phyloP scores from a whole-genome alignment of 2,113 vertebrate species.

The Burhinus bistriatus region DNA sequence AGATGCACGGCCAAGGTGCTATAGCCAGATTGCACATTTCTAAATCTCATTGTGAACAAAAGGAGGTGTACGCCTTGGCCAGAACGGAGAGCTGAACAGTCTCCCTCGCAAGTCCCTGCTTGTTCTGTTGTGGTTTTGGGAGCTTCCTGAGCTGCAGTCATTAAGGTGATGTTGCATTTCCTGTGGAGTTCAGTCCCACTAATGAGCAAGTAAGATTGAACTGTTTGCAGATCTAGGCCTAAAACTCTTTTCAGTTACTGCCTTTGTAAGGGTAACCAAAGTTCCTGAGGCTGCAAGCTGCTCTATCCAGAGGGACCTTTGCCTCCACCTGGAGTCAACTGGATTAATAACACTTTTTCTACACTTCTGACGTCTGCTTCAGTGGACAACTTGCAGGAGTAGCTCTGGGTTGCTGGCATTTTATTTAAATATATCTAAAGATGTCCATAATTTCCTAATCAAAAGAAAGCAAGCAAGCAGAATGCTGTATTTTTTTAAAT shows the following conservation, averaged over 20 bases:
- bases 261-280: not conserved
- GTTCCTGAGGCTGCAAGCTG: not conserved
- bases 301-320: not conserved
- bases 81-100: not conserved
- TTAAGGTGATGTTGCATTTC: not conserved
- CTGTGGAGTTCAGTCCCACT: not conserved
- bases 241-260: not conserved
- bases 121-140: not conserved
- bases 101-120: not conserved
- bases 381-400: not conserved
- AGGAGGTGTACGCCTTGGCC: not conserved
- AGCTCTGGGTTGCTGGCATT: not conserved
- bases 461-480: not conserved
- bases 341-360: not conserved
- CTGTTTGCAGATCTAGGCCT: not conserved
- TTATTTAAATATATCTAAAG: not conserved
- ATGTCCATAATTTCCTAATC: not conserved
- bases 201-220: not conserved
- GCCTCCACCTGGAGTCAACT: slow-evolving; percentile 19
- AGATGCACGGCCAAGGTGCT: not conserved
- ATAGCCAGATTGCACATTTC: not conserved
- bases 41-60: not conserved
- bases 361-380: not conserved
- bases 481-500: slow-evolving; percentile 53
- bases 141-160: not conserved